Evolutionary conservation across 1,140 invertebrate species (phyloP).

Genomic region (Penaeus vannamei): DNA sequence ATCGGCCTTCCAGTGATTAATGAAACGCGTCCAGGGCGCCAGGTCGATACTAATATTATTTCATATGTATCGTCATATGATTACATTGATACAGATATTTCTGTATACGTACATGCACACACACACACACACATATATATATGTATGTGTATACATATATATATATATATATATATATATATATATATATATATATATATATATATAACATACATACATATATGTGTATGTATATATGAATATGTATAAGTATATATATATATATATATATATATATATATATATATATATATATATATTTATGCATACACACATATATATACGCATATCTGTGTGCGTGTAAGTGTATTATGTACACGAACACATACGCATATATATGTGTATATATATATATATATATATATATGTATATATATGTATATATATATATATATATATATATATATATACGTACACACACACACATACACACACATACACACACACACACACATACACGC

Average conservation of each 20-base stretch:
- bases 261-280: constrained; percentile 3
- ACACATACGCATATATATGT: background rate
- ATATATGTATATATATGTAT: background rate
- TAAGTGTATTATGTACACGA: background rate
- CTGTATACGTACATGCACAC: no score
- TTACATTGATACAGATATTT: no score
- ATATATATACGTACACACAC: background rate
- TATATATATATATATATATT: constrained; percentile 21
- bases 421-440: background rate
- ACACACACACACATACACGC: background rate
- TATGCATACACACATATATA: constrained; percentile 1
- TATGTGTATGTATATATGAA: background rate
- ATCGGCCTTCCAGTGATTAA: no score
- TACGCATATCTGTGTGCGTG: background rate
- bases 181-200: background rate
- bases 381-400: background rate
- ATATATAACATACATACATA: background rate
- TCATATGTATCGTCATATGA: no score
- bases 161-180: constrained; percentile 14
- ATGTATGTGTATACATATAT: constrained; percentile 22
- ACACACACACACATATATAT: constrained; percentile 9
- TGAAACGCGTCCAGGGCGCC: no score
- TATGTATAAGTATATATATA: background rate
- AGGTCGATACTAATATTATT: no score
- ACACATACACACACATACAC: background rate